These are phyloP conservation scores for Drosophila kuntzei DNA, from an alignment of 2,888 invertebrate species.

Conservation along the genomic window DNA sequence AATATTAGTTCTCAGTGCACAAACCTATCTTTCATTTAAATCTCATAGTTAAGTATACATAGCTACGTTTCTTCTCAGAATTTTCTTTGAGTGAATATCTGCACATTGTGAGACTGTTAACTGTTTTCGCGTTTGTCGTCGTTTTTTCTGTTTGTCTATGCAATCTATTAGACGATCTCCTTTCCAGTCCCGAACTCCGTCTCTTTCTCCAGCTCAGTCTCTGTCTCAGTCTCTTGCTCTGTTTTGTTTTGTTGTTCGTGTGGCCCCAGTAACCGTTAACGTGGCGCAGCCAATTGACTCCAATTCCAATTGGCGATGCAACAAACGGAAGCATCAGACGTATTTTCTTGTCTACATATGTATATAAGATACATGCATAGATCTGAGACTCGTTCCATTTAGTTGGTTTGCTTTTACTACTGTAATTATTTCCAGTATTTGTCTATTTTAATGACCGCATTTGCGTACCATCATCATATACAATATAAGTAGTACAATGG, in stretches of 20 bases:
- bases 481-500: conserved; percentile 4
- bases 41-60: background rate
- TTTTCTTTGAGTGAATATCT: conserved; percentile 18
- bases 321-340: conserved; percentile 31
- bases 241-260: conserved; percentile 16
- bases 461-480: conserved; percentile 17
- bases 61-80: background rate
- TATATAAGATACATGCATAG: background rate
- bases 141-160: conserved; percentile 31
- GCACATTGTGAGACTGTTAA: conserved; percentile 20
- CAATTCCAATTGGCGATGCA: conserved; percentile 32
- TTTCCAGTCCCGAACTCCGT: background rate
- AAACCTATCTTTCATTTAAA: background rate
- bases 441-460: conserved; percentile 41
- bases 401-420: conserved; percentile 32
- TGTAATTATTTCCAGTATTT: conserved; percentile 42
- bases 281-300: conserved; percentile 55
- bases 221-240: conserved; percentile 4
- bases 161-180: conserved; percentile 56
- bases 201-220: conserved; percentile 1
- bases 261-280: conserved; percentile 47
- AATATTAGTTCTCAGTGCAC: background rate
- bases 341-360: conserved; percentile 1
- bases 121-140: conserved; percentile 32
- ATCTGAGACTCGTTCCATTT: conserved; percentile 32